phyloP scores from a whole-genome alignment of 2,888 invertebrate genomes.

The Gymnoscelis rufifasciata region DNA sequence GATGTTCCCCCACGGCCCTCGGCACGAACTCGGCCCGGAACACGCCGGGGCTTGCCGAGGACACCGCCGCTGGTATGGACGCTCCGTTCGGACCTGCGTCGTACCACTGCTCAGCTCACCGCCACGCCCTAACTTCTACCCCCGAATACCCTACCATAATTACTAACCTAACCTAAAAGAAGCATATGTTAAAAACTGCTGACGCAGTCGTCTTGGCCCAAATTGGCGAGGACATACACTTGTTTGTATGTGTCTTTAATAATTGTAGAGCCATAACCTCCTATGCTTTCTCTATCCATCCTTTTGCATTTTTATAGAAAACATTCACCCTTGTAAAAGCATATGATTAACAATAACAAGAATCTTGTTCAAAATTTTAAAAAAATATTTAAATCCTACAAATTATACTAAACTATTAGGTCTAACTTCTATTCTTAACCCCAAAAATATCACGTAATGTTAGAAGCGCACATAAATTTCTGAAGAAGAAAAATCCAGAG shows the following conservation, averaged over 20 bases:
- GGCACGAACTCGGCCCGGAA: conserved; percentile 96
- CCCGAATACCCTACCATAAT: not conserved
- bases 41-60: conserved; percentile 88
- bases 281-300: not conserved
- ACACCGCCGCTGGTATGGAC: conserved; percentile 92
- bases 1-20: conserved; percentile 93
- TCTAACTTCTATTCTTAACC: not conserved
- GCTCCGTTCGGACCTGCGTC: conserved; percentile 93
- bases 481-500: no score
- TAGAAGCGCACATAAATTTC: no score
- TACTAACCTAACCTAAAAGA: no score
- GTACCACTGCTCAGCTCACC: conserved; percentile 61
- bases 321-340: no score
- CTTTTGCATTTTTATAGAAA: not conserved
- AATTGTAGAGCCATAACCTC: no score
- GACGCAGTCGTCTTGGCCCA: no score
- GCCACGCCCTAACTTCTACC: conserved; percentile 55
- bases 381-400: no score
- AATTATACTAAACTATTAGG: not conserved
- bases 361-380: no score
- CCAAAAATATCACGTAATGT: conserved; percentile 37
- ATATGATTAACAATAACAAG: no score
- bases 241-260: no score
- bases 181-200: no score
- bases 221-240: no score